These are phyloP conservation scores for Hydrozoanthus gracilis DNA, from an alignment of 92 coral and sea anemone genomes.

Conservation along the genomic window DNA sequence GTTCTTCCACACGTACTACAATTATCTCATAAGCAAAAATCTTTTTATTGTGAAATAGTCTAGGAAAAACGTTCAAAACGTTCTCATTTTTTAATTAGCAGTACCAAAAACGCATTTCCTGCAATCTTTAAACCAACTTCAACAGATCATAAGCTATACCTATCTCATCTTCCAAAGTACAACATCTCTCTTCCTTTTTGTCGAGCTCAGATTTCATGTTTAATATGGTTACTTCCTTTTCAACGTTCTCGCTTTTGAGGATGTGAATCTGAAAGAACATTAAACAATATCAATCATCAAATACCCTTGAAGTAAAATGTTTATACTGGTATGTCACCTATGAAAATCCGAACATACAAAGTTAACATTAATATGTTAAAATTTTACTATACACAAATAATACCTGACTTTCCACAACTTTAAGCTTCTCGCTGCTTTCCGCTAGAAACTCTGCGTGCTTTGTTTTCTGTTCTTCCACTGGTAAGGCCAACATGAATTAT, in stretches of 20 bases:
- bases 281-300: not conserved
- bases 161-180: constrained; percentile 74
- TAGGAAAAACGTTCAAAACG: not conserved
- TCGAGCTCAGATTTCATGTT: constrained; percentile 68
- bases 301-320: not conserved
- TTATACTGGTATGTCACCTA: not conserved
- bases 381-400: not conserved
- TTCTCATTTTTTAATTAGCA: not conserved
- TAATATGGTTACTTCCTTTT: constrained; percentile 72
- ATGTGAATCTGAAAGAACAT: constrained; percentile 60
- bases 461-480: constrained; percentile 79
- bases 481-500: not conserved
- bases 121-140: too few relatives aligned
- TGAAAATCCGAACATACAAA: too few relatives aligned
- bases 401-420: constrained; percentile 63
- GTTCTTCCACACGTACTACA: too few relatives aligned
- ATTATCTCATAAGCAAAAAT: too few relatives aligned
- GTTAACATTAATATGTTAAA: not conserved
- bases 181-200: constrained; percentile 72
- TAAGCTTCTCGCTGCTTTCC: constrained; percentile 75
- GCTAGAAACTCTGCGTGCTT: constrained; percentile 60
- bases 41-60: too few relatives aligned
- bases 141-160: constrained; percentile 52
- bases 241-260: constrained; percentile 70
- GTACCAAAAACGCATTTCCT: too few relatives aligned